Conservation (phyloP, 2,888 invertebrate genomes). For the Synanthedon tipuliformis region DNA sequence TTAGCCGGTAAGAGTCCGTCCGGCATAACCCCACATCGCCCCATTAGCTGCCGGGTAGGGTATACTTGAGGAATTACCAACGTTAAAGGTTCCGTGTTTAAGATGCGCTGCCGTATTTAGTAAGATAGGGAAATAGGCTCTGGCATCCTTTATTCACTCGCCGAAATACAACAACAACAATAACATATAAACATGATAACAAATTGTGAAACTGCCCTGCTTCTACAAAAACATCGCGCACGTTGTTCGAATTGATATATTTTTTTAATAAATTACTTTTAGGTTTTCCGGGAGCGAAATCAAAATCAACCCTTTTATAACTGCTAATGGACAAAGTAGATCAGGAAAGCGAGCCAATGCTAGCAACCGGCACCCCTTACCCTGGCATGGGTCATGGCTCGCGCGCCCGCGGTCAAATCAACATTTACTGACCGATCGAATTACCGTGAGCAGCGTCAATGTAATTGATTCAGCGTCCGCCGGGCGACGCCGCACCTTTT, state of each 20-base stretch:
- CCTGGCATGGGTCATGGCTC: constrained; percentile 26
- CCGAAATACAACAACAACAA: too few relatives aligned
- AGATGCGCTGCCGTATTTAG: too few relatives aligned
- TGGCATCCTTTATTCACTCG: too few relatives aligned
- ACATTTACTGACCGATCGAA: constrained; percentile 65
- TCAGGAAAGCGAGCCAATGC: constrained; percentile 26
- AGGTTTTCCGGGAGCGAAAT: constrained; percentile 9
- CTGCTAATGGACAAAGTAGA: constrained; percentile 25
- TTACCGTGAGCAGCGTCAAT: constrained; percentile 52
- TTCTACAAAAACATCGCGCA: too few relatives aligned
- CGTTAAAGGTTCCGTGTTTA: too few relatives aligned
- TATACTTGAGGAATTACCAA: too few relatives aligned
- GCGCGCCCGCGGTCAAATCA: constrained; percentile 59
- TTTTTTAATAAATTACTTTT: too few relatives aligned
- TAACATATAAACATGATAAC: not conserved
- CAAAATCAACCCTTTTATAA: constrained; percentile 22
- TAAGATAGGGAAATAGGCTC: too few relatives aligned
- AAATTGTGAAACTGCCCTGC: not conserved
- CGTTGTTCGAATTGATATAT: too few relatives aligned
- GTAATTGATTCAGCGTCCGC: constrained; percentile 58
- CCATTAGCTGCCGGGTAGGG: too few relatives aligned
- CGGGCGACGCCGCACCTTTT: constrained; percentile 48
- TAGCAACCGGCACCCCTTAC: constrained; percentile 5
- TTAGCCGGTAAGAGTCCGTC: too few relatives aligned
- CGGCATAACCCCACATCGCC: too few relatives aligned